Conservation (phyloP, 2,113 vertebrate genomes). For the Agapornis roseicollis region DNA sequence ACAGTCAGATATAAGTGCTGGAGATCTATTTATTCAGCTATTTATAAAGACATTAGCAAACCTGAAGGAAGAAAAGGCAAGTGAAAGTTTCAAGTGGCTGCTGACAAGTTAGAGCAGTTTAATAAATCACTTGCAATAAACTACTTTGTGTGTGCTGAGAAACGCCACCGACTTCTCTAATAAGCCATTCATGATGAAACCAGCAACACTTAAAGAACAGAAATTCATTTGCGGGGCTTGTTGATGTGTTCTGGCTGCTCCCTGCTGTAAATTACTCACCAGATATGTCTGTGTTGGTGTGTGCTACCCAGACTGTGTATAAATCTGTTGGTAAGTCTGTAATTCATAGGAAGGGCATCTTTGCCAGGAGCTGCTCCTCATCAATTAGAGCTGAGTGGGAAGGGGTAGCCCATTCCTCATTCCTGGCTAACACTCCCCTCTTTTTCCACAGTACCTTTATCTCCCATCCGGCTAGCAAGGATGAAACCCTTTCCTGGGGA, state of each 20-base stretch:
- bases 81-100: conserved; percentile 55
- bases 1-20: not conserved
- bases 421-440: not conserved
- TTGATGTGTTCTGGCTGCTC: not conserved
- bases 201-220: not conserved
- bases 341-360: not conserved
- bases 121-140: conserved; percentile 67
- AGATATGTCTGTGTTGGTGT: not conserved
- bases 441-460: not conserved
- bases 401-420: conserved; percentile 11
- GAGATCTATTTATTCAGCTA: conserved; percentile 28
- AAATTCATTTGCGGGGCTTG: not conserved
- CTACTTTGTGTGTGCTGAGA: conserved; percentile 12
- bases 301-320: not conserved
- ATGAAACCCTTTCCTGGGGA: not conserved
- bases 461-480: not conserved
- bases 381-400: not conserved
- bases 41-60: conserved; percentile 59
- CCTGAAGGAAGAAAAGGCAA: not conserved
- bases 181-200: conserved; percentile 25
- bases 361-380: conserved; percentile 27
- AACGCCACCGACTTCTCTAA: conserved; percentile 37
- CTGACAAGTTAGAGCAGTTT: conserved; percentile 63
- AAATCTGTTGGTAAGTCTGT: not conserved
- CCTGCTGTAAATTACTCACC: not conserved